A percentile compares a stretch with the other conserved stretches of the same genome.
Evolutionary conservation across 2,888 invertebrate species (phyloP).

Genomic region (Campoplex nolae): DNA sequence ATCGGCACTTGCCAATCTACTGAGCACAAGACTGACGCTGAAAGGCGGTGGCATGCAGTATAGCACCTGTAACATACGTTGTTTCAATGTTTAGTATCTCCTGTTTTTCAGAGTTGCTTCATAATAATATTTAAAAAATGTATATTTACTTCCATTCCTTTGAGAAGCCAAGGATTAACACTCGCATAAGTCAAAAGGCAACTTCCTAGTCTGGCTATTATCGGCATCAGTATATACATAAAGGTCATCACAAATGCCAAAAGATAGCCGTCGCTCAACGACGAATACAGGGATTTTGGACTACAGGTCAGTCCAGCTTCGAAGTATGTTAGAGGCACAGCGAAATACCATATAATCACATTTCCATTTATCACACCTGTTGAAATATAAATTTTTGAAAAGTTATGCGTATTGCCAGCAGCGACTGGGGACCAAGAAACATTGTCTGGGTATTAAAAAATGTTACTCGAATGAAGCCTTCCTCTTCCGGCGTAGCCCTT

Average conservation of each 20-base stretch:
- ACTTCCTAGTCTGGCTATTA: slow-evolving; percentile 77
- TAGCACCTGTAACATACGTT: slow-evolving; percentile 77
- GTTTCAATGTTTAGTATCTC: background rate
- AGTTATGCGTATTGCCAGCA: background rate
- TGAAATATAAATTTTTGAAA: slow-evolving; percentile 6
- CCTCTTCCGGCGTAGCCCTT: no score
- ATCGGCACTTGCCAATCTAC: slow-evolving; percentile 80
- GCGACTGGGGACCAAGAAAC: background rate
- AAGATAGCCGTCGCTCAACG: slow-evolving; percentile 78
- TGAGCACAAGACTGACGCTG: slow-evolving; percentile 80
- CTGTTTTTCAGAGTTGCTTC: background rate
- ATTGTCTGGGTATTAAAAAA: no score
- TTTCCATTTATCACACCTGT: slow-evolving; percentile 81
- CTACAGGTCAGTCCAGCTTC: slow-evolving; percentile 81
- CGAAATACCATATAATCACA: slow-evolving; percentile 80
- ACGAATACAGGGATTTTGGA: slow-evolving; percentile 77
- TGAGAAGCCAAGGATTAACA: slow-evolving; percentile 81
- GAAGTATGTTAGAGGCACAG: slow-evolving; percentile 81
- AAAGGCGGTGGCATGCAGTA: slow-evolving; percentile 83
- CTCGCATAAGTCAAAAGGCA: slow-evolving; percentile 76
- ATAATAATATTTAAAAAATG: background rate
- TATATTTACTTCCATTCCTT: slow-evolving; percentile 82
- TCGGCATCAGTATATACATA: slow-evolving; percentile 80
- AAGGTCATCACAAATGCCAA: slow-evolving; percentile 79
- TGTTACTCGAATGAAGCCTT: no score